These are phyloP conservation scores for Osmerus eperlanus DNA, from an alignment of 2,113 vertebrate genomes.

Conservation along the genomic window DNA sequence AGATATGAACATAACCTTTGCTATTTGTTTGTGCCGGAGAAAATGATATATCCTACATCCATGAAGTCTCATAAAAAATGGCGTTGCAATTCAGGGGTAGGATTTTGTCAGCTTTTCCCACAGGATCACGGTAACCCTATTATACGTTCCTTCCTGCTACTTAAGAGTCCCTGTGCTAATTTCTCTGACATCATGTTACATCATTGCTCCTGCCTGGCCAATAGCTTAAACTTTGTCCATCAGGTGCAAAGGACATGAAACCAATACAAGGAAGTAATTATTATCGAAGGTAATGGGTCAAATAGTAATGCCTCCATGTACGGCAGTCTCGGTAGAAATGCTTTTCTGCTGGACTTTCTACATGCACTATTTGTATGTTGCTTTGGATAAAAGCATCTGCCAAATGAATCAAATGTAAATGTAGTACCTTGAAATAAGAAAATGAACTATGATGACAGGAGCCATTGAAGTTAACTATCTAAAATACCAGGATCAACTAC, in stretches of 20 bases:
- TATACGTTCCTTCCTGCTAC: conserved; percentile 11
- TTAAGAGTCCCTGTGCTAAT: conserved; percentile 9
- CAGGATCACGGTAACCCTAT: conserved; percentile 19
- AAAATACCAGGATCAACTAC: too few relatives aligned
- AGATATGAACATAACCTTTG: background rate
- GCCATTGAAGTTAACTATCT: too few relatives aligned
- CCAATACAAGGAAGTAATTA: background rate
- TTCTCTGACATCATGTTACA: conserved; percentile 2
- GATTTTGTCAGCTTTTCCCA: conserved; percentile 6
- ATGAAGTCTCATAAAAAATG: background rate
- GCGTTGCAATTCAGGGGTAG: background rate
- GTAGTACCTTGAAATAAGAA: too few relatives aligned
- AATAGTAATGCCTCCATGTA: background rate
- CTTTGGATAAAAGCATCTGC: too few relatives aligned
- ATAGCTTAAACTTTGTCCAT: background rate
- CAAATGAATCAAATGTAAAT: too few relatives aligned
- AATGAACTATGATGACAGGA: too few relatives aligned
- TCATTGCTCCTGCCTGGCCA: background rate
- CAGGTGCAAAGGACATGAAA: background rate
- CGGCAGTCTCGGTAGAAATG: background rate
- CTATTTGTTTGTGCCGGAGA: background rate
- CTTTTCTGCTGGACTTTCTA: too few relatives aligned
- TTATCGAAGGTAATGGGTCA: background rate
- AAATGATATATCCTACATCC: background rate
- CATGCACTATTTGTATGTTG: too few relatives aligned